Evolutionary conservation across 2,797 vertebrate genomes (phyloP).

Genomic region (Pachyuromys duprasi): DNA sequence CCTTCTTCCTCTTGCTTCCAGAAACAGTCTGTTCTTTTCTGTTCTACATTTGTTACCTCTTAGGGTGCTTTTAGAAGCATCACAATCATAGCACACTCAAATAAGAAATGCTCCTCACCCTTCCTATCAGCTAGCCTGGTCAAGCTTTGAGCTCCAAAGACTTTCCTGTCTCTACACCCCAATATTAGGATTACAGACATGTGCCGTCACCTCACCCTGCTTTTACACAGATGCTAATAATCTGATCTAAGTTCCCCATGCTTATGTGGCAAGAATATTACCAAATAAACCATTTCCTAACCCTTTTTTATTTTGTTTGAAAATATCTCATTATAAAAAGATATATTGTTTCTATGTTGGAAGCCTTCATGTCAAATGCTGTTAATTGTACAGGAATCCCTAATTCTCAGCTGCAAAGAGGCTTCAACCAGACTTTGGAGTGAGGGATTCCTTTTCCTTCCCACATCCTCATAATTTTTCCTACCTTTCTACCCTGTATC

Average conservation of each 20-base stretch:
- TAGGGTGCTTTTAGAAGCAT: neutral
- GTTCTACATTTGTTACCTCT: neutral
- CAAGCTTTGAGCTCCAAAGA: neutral
- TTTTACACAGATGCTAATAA: neutral
- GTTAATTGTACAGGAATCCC: neutral
- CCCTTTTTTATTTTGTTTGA: neutral
- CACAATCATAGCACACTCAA: neutral
- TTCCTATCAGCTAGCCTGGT: neutral
- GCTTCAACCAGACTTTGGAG: neutral
- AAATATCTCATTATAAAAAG: neutral
- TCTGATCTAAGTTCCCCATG: neutral
- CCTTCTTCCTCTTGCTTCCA: conserved; percentile 7
- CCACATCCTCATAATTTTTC: neutral
- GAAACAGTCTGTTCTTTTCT: neutral
- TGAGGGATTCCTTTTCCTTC: neutral
- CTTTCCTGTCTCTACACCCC: too few relatives aligned
- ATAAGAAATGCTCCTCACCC: neutral
- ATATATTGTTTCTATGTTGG: neutral
- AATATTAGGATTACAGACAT: neutral
- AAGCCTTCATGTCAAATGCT: neutral
- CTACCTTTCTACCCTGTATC: neutral
- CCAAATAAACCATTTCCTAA: neutral
- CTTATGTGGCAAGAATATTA: neutral
- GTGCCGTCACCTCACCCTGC: too few relatives aligned
- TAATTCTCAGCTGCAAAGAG: neutral